Evolutionary conservation across 2,797 vertebrate species (phyloP), one percentile per base, ranked within the genome.

Genomic region (Syngnathus rostellatus): DNA sequence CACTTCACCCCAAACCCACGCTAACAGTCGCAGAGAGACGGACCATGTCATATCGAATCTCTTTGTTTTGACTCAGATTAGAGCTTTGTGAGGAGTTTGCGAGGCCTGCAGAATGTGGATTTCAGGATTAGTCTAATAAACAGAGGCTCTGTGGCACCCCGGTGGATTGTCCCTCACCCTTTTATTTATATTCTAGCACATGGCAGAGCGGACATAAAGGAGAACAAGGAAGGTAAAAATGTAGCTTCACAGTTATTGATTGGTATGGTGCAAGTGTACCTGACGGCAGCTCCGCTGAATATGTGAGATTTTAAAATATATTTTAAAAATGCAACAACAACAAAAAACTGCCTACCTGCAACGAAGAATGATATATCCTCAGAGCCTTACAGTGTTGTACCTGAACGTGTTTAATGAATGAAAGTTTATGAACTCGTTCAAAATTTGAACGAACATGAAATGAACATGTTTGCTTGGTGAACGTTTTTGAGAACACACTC

Each of bases 101-200:
- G 81, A 78, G 85, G 85, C 77, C 81, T 83, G 82, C 84, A 87
- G 86, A 90, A 90, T 92, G 89, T 87, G 89, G 89, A 90, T 90
- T 91, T 90, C 85, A 77, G 88, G 90, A 92, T 92, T 91, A 92
- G 89, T 85, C 84, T 90, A 90, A 92, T 91, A 91, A 91, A 92
- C 85, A 89, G 84, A 77, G 77, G 79, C 85, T 89, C 84, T 86
- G 83, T 87, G 81, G 85, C 82, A 85, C 85, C 85, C 83, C 81
- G 54, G 40, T 25, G 23, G 64, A 66, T 55, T 64, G 63, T 54
- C 31, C 39, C 21, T 6, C 64, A 17, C n/a, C 37, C 41, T 70
- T 72, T 80, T 71, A 77, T 81, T 81, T 83, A 67, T 68, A 85
- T 76, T 71, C 75, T 70, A 76, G 77, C 76, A 86, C 81, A 83